Conservation (phyloP, 2,113 vertebrate species). For the Ornithorhynchus anatinus region DNA sequence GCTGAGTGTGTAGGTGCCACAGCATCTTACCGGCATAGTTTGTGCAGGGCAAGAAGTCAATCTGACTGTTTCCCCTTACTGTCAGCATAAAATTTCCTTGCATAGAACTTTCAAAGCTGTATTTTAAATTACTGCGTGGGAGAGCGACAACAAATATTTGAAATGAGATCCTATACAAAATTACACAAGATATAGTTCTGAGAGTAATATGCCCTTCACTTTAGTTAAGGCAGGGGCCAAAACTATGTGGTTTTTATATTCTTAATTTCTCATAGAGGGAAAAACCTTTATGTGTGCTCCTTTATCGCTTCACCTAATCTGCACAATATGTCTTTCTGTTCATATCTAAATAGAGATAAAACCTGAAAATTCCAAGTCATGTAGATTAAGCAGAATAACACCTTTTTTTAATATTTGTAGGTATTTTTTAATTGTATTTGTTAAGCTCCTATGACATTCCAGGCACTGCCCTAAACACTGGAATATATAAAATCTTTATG, state of each 20-base stretch:
- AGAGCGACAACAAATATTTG: conserved; percentile 28
- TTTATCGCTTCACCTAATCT: not conserved
- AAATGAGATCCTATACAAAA: not conserved
- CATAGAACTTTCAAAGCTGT: conserved; percentile 26
- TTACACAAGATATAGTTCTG: conserved; percentile 7
- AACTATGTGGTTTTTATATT: not conserved
- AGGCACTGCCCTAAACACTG: too few species aligned
- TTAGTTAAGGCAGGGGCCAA: not conserved
- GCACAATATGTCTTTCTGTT: too few species aligned
- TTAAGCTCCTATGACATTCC: too few species aligned
- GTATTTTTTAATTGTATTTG: too few species aligned
- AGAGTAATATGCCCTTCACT: not conserved
- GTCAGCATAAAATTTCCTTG: conserved; percentile 22
- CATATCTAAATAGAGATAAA: not conserved
- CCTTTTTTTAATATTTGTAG: not conserved
- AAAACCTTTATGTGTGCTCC: not conserved
- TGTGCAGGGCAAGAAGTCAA: not conserved
- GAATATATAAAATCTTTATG: too few species aligned
- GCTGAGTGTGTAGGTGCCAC: not conserved
- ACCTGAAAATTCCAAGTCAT: not conserved
- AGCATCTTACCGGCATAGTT: conserved; percentile 10
- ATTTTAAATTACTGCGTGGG: conserved; percentile 42
- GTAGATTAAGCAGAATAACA: not conserved
- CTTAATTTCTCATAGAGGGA: not conserved
- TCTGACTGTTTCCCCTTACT: conserved; percentile 35